Evolutionary conservation across 2,888 invertebrate genomes (phyloP), one percentile per base, ranked within the genome.

Genomic region (Spodoptera littoralis): DNA sequence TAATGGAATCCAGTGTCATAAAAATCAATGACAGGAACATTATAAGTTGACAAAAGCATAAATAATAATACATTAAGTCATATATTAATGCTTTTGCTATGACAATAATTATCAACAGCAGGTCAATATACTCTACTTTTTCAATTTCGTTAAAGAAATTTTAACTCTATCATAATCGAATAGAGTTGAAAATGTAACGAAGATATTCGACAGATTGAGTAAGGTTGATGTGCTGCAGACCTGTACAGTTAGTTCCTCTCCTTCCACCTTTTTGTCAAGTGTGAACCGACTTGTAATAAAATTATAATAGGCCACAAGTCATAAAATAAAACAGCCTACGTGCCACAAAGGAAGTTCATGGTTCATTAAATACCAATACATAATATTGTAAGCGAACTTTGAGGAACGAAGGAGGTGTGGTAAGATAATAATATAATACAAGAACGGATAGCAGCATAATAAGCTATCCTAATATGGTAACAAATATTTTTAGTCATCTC

Each of bases 251-350:
- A 62, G 59, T 66, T 62, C 70, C 65, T 73, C 56, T 59, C 69
- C 44, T 60, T 36, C 44, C 54, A 54, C 47, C 59, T 75, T 60
- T 70, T 61, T 66, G 61, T 59, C 60, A 58, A 61, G 53, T 61
- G 71, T 46, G 66, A 70, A 75, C 45, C 24, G 44, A 62, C 41
- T 57, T 42, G 61, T 52, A 73, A 73, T 73, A 75, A 70, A 74
- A 63, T 58, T 69, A 71, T 65, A 53, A 57, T 64, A 75, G 65
- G 49, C 54, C 54, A 42, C 43, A 50, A 57, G 76, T 75, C 53
- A 42, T 75, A 52, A 70, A 41, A 56, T 53, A 59, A 64, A 63
- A 70, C 48, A 53, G 71, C 66, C 60, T 72, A 55, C 65, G 60
- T 72, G 58, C 12, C 59, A 70, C 65, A 50, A 75, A 61, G 60